Conservation (phyloP, 2,797 vertebrate species). For the Phoxinus dragarum region DNA sequence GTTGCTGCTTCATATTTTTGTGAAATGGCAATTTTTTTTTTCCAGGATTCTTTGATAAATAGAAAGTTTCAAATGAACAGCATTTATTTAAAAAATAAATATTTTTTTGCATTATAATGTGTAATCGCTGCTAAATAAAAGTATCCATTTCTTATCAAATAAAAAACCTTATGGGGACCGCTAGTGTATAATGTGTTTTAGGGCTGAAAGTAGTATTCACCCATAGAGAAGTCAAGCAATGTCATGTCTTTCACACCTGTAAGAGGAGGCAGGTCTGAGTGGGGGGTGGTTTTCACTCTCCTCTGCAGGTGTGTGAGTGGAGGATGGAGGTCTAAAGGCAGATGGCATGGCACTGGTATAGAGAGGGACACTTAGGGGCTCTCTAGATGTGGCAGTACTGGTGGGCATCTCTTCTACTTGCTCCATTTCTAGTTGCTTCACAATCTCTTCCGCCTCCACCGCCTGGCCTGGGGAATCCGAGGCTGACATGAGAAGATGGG, state of each 20-base stretch:
- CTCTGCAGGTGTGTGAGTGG: slow-evolving; percentile 77
- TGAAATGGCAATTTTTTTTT: no score
- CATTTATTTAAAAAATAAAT: no score
- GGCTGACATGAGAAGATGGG: slow-evolving; percentile 82
- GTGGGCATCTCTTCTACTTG: slow-evolving; percentile 91
- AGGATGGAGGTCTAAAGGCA: slow-evolving; percentile 76
- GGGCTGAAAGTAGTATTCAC: neutral
- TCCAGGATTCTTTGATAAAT: no score
- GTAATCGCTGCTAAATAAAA: neutral
- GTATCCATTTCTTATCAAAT: neutral
- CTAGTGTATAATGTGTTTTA: neutral
- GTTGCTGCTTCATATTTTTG: neutral
- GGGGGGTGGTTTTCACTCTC: slow-evolving; percentile 79
- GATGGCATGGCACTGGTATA: slow-evolving; percentile 80
- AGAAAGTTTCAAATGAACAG: no score
- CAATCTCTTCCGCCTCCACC: slow-evolving; percentile 94
- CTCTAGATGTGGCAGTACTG: slow-evolving; percentile 80
- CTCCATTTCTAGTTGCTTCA: slow-evolving; percentile 96
- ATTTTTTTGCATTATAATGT: neutral
- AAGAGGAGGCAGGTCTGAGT: slow-evolving; percentile 91
- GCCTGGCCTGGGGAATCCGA: slow-evolving; percentile 95
- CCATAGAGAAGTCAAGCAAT: neutral
- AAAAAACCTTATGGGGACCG: neutral
- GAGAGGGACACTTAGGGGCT: slow-evolving; percentile 69
- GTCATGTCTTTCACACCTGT: slow-evolving; percentile 80